Percentiles rank a stretch among this genome's conserved stretches.
phyloP scores from a whole-genome alignment of 2,888 invertebrate genomes.

The Colletes collaris region DNA sequence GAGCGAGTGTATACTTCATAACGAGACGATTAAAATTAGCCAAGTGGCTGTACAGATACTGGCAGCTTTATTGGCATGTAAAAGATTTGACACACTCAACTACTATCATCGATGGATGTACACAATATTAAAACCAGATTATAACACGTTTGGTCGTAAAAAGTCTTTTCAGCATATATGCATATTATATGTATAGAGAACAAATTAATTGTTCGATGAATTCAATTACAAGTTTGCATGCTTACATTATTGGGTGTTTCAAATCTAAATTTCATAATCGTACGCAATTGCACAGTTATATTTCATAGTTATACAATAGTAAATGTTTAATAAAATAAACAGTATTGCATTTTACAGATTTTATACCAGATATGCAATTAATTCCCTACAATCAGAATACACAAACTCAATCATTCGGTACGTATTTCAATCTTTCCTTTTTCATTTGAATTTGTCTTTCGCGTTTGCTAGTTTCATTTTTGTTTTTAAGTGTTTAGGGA shows the following conservation, averaged over 20 bases:
- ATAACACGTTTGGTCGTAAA: conserved; percentile 40
- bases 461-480: no score
- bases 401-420: conserved; percentile 73
- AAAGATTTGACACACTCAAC: conserved; percentile 59
- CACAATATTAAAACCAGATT: conserved; percentile 34
- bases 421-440: conserved; percentile 23
- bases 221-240: conserved; percentile 45
- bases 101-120: conserved; percentile 49
- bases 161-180: conserved; percentile 21
- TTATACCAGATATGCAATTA: conserved; percentile 68
- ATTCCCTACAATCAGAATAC: conserved; percentile 70
- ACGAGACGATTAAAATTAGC: conserved; percentile 12
- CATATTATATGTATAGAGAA: background rate
- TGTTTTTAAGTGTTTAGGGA: no score
- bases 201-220: conserved; percentile 35
- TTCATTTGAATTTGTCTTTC: background rate
- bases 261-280: conserved; percentile 43
- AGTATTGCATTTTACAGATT: conserved; percentile 63
- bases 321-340: conserved; percentile 21
- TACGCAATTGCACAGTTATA: background rate
- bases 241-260: conserved; percentile 57
- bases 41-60: conserved; percentile 29
- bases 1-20: conserved; percentile 19
- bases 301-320: conserved; percentile 1
- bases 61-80: conserved; percentile 31